phyloP scores from a whole-genome alignment of 2,888 invertebrate genomes.

The Sesia apiformis region DNA sequence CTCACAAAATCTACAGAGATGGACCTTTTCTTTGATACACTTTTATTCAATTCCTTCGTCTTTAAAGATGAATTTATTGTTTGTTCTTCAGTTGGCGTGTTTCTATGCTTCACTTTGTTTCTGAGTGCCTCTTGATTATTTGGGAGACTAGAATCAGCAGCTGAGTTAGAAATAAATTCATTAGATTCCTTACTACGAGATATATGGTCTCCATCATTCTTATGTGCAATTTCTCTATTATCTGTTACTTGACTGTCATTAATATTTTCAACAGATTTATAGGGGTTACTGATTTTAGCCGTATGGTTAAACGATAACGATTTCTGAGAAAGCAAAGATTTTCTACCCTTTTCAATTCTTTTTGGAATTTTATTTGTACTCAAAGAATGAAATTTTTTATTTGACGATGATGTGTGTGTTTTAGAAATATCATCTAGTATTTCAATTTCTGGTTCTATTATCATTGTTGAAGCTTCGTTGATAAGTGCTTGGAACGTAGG shows the following conservation, averaged over 20 bases:
- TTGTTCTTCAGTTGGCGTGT: background rate
- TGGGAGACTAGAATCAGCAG: slow-evolving; percentile 44
- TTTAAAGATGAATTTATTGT: background rate
- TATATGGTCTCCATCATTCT: no score
- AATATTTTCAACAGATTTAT: no score
- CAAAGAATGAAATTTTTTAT: background rate
- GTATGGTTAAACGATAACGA: no score
- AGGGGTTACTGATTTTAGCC: no score
- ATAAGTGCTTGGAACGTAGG: slow-evolving; percentile 45
- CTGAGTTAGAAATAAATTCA: slow-evolving; percentile 17
- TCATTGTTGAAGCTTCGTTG: slow-evolving; percentile 47
- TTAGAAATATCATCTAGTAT: slow-evolving; percentile 22
- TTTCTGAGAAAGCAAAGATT: no score
- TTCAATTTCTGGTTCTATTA: slow-evolving; percentile 28
- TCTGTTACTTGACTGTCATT: no score
- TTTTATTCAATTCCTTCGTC: background rate
- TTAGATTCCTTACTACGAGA: no score
- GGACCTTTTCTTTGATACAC: background rate
- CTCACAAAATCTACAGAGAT: no score
- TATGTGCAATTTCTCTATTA: no score
- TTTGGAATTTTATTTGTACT: no score
- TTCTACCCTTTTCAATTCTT: no score
- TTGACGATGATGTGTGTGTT: background rate
- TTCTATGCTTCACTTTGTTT: background rate
- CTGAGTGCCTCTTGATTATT: slow-evolving; percentile 55